Conservation (phyloP, 2,113 vertebrate genomes). For the Castor canadensis region DNA sequence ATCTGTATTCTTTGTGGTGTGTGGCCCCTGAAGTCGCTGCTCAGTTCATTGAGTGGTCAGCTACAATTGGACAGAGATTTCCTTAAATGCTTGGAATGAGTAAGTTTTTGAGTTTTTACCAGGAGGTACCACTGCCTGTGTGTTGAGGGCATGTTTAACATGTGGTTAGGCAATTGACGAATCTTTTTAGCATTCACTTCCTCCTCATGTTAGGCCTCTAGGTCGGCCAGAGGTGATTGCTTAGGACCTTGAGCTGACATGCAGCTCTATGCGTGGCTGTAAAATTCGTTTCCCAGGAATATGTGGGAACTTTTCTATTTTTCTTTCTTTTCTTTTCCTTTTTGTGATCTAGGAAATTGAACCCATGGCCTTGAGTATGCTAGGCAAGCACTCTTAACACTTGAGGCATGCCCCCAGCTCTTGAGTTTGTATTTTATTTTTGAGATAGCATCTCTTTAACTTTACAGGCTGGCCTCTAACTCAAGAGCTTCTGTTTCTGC, state of each 20-base stretch:
- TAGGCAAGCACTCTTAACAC: too few species aligned
- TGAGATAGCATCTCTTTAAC: too few species aligned
- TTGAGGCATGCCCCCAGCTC: too few species aligned
- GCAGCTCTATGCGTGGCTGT: neutral
- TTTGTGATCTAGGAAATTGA: too few species aligned
- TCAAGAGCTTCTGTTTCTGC: too few species aligned
- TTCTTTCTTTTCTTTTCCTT: too few species aligned
- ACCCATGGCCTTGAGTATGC: too few species aligned
- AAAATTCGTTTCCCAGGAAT: neutral
- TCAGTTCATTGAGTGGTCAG: neutral
- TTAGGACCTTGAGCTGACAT: neutral
- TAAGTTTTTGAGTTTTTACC: neutral
- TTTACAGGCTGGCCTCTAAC: too few species aligned
- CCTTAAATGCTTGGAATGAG: neutral
- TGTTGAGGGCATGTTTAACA: neutral
- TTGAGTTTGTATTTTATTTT: too few species aligned
- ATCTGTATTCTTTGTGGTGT: neutral
- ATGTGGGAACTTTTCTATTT: neutral
- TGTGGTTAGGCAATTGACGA: neutral
- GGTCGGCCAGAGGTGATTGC: neutral
- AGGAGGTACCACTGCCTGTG: neutral
- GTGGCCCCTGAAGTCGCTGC: too few species aligned
- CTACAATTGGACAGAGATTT: neutral
- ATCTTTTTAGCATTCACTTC: neutral
- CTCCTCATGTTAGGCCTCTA: neutral